Evolutionary conservation across 2,797 vertebrate species (phyloP).

Genomic region (Ctenochaetus hawaiiensis): DNA sequence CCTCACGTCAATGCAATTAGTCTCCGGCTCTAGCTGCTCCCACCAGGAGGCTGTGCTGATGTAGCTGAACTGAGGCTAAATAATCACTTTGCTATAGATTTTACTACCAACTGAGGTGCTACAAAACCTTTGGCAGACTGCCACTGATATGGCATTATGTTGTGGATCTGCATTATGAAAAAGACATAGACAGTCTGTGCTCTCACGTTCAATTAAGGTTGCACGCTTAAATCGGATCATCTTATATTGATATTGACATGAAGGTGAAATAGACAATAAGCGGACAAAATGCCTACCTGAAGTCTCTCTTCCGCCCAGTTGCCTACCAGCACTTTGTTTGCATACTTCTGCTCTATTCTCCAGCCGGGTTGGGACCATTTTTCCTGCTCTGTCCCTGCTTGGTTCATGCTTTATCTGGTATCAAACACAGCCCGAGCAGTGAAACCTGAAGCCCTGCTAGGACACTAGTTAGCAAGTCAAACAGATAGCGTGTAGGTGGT

Average conservation of each 20-base stretch:
- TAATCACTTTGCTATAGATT: conserved; percentile 82
- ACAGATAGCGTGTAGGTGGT: conserved; percentile 51
- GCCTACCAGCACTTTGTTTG: conserved; percentile 82
- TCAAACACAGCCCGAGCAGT: conserved; percentile 23
- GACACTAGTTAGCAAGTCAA: conserved; percentile 38
- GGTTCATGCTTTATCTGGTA: conserved; percentile 50
- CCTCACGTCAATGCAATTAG: conserved; percentile 76
- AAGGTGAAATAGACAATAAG: background rate
- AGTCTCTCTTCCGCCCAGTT: conserved; percentile 86
- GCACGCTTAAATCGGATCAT: background rate
- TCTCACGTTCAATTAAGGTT: conserved; percentile 25
- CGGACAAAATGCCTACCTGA: conserved; percentile 72
- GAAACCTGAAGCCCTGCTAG: conserved; percentile 30
- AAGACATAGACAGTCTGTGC: conserved; percentile 10
- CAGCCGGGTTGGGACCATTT: conserved; percentile 81
- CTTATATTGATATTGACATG: background rate
- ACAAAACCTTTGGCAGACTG: conserved; percentile 48
- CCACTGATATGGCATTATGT: conserved; percentile 35
- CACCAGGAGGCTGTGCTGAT: conserved; percentile 75
- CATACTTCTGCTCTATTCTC: conserved; percentile 81
- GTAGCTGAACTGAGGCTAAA: conserved; percentile 61
- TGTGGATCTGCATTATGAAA: conserved; percentile 34
- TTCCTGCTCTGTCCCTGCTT: conserved; percentile 33
- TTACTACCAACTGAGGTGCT: conserved; percentile 65
- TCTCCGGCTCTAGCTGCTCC: conserved; percentile 58